A percentile compares a stretch with the other conserved stretches of the same genome.
Evolutionary conservation across 1,140 invertebrate genomes (phyloP).

Genomic region (Drosophila lini): DNA sequence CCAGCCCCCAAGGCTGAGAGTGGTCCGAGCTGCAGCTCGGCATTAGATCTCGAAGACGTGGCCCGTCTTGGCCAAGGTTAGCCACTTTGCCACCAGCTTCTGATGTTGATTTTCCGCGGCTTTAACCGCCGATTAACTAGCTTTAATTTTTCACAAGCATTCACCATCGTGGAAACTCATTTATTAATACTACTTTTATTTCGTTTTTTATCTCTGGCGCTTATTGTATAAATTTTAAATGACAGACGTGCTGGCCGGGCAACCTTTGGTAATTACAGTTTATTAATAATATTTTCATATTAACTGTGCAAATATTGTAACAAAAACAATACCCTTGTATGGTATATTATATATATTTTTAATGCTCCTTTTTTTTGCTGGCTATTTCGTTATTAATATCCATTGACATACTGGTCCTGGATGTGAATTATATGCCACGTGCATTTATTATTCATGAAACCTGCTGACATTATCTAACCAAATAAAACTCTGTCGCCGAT

Average conservation of each 20-base stretch:
- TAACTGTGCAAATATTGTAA: constrained; percentile 43
- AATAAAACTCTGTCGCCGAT: constrained; percentile 23
- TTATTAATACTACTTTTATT: constrained; percentile 17
- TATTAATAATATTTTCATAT: constrained; percentile 51
- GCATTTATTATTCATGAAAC: constrained; percentile 32
- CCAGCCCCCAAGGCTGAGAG: constrained; percentile 46
- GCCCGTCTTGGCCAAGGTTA: constrained; percentile 41
- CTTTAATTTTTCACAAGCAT: constrained; percentile 34
- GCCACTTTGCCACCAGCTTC: constrained; percentile 1
- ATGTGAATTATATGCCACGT: constrained; percentile 14
- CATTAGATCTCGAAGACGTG: constrained; percentile 34
- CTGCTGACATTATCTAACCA: constrained; percentile 61
- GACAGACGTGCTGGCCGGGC: constrained; percentile 8
- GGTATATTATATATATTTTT: constrained; percentile 1
- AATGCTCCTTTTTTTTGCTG: constrained; percentile 11
- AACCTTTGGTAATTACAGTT: constrained; percentile 54
- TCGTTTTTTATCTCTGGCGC: constrained; percentile 9
- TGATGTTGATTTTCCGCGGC: not conserved
- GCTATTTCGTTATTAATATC: constrained; percentile 58
- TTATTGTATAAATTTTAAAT: constrained; percentile 33
- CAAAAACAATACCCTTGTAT: constrained; percentile 15
- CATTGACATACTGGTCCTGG: constrained; percentile 33
- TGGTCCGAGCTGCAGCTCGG: constrained; percentile 33
- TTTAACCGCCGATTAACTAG: constrained; percentile 8
- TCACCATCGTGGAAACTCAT: constrained; percentile 14